Conservation (phyloP, 2,888 invertebrate species). For the Stenurella melanura region DNA sequence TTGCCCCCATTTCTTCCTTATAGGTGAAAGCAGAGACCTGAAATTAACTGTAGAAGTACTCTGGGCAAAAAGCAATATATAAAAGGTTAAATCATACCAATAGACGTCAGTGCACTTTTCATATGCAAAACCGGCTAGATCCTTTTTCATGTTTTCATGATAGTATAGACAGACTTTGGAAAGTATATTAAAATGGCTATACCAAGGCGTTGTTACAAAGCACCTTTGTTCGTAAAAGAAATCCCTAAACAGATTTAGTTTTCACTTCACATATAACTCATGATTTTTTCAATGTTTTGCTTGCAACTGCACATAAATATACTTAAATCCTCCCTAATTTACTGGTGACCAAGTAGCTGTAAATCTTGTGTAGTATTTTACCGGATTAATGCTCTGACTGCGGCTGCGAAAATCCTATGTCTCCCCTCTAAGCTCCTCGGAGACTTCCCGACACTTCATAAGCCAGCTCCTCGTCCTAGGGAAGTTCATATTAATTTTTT, state of each 20-base stretch:
- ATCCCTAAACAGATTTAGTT: not conserved
- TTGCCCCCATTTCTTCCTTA: too few species aligned
- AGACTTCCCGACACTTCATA: conserved; percentile 36
- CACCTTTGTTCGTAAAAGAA: not conserved
- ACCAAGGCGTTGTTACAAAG: not conserved
- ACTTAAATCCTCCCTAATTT: conserved; percentile 32
- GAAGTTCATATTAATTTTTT: conserved; percentile 32
- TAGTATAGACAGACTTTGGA: too few species aligned
- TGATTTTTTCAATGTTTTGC: conserved; percentile 10
- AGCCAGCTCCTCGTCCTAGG: conserved; percentile 5
- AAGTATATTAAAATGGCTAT: not conserved
- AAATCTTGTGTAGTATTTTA: conserved; percentile 38
- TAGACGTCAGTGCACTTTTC: too few species aligned
- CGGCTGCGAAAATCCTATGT: conserved; percentile 34
- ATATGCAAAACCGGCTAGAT: too few species aligned
- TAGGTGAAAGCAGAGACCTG: too few species aligned
- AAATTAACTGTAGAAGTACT: too few species aligned
- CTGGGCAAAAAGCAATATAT: too few species aligned
- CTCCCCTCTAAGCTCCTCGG: conserved; percentile 24
- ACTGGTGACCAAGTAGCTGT: conserved; percentile 39
- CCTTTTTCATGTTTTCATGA: too few species aligned
- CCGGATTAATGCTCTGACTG: conserved; percentile 33
- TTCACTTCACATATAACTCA: not conserved
- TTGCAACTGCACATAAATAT: conserved; percentile 25
- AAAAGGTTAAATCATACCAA: too few species aligned